phyloP scores from a whole-genome alignment of 1,140 invertebrate species.

The Hylaeus volcanicus region DNA sequence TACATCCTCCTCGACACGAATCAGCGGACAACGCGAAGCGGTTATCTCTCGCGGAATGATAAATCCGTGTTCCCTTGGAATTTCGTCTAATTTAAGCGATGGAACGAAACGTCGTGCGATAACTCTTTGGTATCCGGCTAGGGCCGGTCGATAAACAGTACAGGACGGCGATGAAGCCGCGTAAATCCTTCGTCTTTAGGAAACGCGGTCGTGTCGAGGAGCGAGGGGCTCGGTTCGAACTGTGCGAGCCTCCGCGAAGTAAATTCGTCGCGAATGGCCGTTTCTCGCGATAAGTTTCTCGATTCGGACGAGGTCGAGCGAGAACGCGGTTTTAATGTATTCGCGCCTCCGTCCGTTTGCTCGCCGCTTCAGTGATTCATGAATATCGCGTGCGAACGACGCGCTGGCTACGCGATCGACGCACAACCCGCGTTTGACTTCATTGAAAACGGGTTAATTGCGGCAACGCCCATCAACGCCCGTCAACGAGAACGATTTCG shows the following conservation, averaged over 20 bases:
- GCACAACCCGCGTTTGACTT: constrained; percentile 11
- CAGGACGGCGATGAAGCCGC: neutral
- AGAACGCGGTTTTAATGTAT: constrained; percentile 28
- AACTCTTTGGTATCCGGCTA: constrained; percentile 28
- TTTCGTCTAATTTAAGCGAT: constrained; percentile 34
- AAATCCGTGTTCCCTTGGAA: constrained; percentile 8
- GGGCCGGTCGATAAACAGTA: constrained; percentile 26
- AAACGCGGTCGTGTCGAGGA: constrained; percentile 23
- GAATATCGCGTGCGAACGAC: constrained; percentile 68
- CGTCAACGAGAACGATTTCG: neutral
- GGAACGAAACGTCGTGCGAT: constrained; percentile 19
- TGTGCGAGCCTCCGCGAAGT: neutral
- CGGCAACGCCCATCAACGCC: neutral
- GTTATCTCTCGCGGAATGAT: constrained; percentile 12
- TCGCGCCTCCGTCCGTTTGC: neutral
- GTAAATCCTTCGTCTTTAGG: constrained; percentile 43
- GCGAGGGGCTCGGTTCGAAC: neutral
- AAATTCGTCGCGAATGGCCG: constrained; percentile 22
- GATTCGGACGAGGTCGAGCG: neutral
- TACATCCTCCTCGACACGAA: neutral
- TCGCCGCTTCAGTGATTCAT: constrained; percentile 53
- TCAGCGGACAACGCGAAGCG: neutral
- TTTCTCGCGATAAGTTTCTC: constrained; percentile 26
- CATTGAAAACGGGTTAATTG: constrained; percentile 57
- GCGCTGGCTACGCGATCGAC: neutral